These are phyloP conservation scores for Chaetops frenatus DNA, from an alignment of 2,113 vertebrate species.

Conservation along the genomic window DNA sequence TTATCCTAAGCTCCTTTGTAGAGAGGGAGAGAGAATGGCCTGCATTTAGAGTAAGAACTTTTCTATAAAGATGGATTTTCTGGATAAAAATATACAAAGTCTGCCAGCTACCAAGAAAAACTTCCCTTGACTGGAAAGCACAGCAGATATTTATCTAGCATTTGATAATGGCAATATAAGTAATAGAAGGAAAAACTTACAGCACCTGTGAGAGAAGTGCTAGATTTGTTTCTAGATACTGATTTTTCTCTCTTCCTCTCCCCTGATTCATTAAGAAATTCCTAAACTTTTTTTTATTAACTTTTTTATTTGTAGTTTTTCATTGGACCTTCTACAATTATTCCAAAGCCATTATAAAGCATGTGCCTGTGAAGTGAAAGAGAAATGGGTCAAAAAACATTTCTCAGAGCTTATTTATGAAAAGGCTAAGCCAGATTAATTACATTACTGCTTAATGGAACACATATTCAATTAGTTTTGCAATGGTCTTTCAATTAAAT, in stretches of 20 bases:
- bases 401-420: neutral
- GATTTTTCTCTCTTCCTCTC: neutral
- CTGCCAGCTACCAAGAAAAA: neutral
- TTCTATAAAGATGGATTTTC: neutral
- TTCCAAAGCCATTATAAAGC: neutral
- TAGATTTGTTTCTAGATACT: neutral
- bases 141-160: neutral
- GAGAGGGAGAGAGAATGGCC: neutral
- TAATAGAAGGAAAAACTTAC: neutral
- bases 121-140: neutral
- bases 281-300: neutral
- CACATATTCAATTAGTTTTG: conserved; percentile 20
- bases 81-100: neutral
- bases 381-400: neutral
- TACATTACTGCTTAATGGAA: neutral
- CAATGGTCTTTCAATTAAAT: neutral
- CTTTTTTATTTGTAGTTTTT: neutral
- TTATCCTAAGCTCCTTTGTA: neutral
- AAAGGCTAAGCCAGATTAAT: neutral
- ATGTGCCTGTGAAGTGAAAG: neutral
- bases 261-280: neutral
- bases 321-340: neutral
- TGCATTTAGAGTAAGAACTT: neutral
- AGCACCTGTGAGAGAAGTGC: neutral
- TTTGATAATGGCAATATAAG: neutral